Evolutionary conservation across 2,888 invertebrate species (phyloP).

Genomic region (Drosophila pseudotakahashii): DNA sequence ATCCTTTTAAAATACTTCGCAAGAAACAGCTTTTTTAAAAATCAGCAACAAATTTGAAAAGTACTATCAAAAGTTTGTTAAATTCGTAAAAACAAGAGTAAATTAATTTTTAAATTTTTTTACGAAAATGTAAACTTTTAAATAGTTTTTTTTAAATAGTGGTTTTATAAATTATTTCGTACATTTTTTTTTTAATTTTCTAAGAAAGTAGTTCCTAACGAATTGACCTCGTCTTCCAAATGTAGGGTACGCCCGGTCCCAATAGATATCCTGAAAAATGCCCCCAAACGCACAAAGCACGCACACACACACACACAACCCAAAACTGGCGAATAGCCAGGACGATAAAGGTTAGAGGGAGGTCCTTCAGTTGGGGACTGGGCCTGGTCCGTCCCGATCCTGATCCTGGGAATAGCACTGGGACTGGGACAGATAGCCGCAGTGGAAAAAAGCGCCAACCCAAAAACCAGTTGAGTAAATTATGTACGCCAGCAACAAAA

Average conservation of each 20-base stretch:
- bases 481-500: conserved; percentile 65
- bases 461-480: conserved; percentile 79
- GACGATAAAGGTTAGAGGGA: conserved; percentile 58
- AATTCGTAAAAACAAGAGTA: no score
- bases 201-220: not conserved
- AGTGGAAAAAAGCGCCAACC: conserved; percentile 60
- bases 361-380: conserved; percentile 8
- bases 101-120: no score
- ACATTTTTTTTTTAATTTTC: not conserved
- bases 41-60: no score
- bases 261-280: conserved; percentile 35
- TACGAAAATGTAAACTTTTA: no score
- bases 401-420: conserved; percentile 16
- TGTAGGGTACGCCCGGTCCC: conserved; percentile 42
- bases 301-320: not conserved
- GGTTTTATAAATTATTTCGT: no score
- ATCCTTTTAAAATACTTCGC: no score
- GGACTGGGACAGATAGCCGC: conserved; percentile 57
- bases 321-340: conserved; percentile 7
- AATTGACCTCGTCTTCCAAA: no score
- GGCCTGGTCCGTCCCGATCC: conserved; percentile 5
- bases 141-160: no score
- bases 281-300: conserved; percentile 24
- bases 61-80: no score
- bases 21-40: no score